Evolutionary conservation across 2,113 vertebrate species (phyloP), one percentile per base, ranked within the genome.

Genomic region (Lepus timidus): DNA sequence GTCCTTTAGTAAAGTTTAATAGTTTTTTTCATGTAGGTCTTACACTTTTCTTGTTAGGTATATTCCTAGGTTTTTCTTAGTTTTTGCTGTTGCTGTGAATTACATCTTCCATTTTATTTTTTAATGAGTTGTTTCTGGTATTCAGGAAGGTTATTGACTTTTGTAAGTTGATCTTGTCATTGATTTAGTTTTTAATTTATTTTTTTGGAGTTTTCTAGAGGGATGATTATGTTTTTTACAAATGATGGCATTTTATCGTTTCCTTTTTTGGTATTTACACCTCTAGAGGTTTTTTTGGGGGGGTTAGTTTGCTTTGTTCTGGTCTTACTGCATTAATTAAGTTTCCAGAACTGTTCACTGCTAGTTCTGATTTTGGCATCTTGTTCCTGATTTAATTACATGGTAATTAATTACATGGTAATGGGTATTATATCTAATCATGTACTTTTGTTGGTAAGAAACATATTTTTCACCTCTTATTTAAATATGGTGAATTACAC

Each of bases 1-100:
- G 92, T 93, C 76, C n/a, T 92, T 86, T 58, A 93, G 86, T 84
- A 90, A 93, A 95, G n/a, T 95, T 95, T 95, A 93, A 75, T 44
- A 23, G 13, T 44, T 33, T 78, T 96, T 85, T 92, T 25, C 16
- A 33, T 86, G 71, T 94, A 94, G 89, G 65, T 52, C 70, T 95
- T 95, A 93, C 16, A 88, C 23, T 83, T 96, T 90, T 68, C 71
- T 94, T 92, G 44, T 76, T 96, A 97, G 95, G 52, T 93, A n/a
- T 94, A 88, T 89, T 96, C 20, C n/a, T 93, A 61, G 44, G 1
- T 94, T 51, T 55, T 88, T 87, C 90, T 27, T 79, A 65, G 19
- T 64, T 90, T 88, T 94, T 86, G 39, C 90, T 93, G 3, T 86
- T 88, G 33, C 16, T 79, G 27, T 97, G 79, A 96, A 67, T 95